Evolutionary conservation across 1,140 invertebrate genomes (phyloP), one percentile per base, ranked within the genome.

Genomic region (Drosophila melanica): DNA sequence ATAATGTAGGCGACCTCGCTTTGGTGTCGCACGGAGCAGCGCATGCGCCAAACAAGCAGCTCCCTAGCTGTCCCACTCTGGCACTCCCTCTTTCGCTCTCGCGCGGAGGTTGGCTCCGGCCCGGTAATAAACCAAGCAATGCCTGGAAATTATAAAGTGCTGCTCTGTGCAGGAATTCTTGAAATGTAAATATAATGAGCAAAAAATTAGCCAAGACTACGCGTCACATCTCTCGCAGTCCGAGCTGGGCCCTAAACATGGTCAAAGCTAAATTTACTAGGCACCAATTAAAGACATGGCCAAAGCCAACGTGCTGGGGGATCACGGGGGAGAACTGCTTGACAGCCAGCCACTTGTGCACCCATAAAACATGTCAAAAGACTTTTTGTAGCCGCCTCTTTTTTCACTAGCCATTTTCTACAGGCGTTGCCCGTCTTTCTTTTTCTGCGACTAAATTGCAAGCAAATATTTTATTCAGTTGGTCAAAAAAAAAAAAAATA

Each of bases 151-250:
- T 89, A 89, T 89, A 89, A 89, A 89, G 79, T 89, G 81, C 62
- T 65, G 62, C 44, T 67, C 44, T 53, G 77, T 59, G 75, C 57
- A 80, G 77, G 84, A 89, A 89, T 89, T 72, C 80, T 80, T 84
- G 79, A 89, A 89, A 89, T 89, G 79, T 89, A 89, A 89, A 89
- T 89, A 84, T 89, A 89, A 89, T 90, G 84, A 89, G 84, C 84
- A 89, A 89, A 89, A 87, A 89, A 89, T 89, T 84, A 89, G 84
- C 79, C 48, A 76, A 89, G 85, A 72, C 70, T 71, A 67, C 59
- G 42, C 69, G 41, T 48, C 60, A 64, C 55, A 62, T 60, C 67
- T 55, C 44, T 20, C 27, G 47, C 45, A 47, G 53, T 54, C 55
- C 41, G 12, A 51, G 51, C 63, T 50, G 23, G 23, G 27, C 42